Conservation (phyloP, 1,140 invertebrate genomes). For the Drosophila equinoxialis region DNA sequence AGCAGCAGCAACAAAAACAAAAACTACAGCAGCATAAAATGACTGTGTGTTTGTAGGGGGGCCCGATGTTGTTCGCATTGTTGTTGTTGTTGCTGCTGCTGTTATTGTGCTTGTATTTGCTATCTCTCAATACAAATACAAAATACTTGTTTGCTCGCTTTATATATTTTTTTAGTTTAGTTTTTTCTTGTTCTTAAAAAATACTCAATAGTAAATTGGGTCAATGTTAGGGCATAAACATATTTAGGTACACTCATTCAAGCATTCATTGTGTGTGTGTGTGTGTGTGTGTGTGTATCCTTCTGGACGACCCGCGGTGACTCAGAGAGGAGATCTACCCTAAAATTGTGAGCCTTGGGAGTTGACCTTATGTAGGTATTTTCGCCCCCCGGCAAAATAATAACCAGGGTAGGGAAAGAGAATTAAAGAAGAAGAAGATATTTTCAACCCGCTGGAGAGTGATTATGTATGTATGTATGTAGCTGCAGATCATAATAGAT, state of each 20-base stretch:
- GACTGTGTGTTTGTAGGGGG: conserved; percentile 59
- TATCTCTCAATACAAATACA: conserved; percentile 47
- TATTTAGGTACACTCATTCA: conserved; percentile 1
- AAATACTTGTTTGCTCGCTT: conserved; percentile 51
- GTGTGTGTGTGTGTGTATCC: neutral
- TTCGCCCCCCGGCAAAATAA: neutral
- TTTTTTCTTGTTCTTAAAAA: conserved; percentile 29
- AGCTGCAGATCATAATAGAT: too few species aligned
- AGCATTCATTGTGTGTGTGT: neutral
- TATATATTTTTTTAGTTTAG: conserved; percentile 26
- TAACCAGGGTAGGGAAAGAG: too few species aligned
- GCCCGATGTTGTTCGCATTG: conserved; percentile 34
- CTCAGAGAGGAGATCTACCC: conserved; percentile 1
- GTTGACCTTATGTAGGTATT: neutral
- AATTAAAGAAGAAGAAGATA: too few species aligned
- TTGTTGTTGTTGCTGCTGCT: conserved; percentile 13
- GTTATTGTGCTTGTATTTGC: conserved; percentile 11
- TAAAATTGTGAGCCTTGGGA: neutral
- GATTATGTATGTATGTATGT: too few species aligned
- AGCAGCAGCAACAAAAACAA: conserved; percentile 1
- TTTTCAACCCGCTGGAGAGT: too few species aligned
- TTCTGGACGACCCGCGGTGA: neutral
- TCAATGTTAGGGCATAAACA: conserved; percentile 43
- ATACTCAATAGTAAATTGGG: conserved; percentile 47
- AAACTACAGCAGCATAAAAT: conserved; percentile 41